Evolutionary conservation across 2,797 vertebrate genomes (phyloP).

Genomic region (Notoglanidium macrostoma): DNA sequence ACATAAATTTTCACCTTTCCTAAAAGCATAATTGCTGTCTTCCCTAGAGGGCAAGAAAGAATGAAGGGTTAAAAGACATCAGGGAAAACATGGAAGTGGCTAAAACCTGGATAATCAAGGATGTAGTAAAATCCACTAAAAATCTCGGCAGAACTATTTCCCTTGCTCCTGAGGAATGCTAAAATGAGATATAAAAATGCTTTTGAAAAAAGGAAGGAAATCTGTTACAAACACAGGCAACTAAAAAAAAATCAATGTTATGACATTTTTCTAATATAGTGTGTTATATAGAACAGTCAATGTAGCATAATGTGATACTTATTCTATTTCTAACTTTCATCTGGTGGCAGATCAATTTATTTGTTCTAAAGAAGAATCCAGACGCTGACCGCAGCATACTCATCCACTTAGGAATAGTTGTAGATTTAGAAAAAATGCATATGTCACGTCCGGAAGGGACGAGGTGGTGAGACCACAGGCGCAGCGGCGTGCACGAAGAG

Average conservation of each 20-base stretch:
- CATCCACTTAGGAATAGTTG: not conserved
- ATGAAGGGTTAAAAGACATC: constrained; percentile 43
- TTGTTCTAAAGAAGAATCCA: not conserved
- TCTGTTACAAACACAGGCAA: not conserved
- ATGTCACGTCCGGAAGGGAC: no score
- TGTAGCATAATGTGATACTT: not conserved
- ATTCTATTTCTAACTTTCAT: not conserved
- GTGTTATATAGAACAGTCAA: not conserved
- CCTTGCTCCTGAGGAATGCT: not conserved
- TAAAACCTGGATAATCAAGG: constrained; percentile 37
- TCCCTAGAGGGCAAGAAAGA: constrained; percentile 42
- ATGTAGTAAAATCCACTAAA: not conserved
- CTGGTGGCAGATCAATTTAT: not conserved
- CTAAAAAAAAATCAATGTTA: not conserved
- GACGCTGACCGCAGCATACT: no score
- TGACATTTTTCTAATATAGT: not conserved
- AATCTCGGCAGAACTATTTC: not conserved
- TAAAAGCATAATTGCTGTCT: constrained; percentile 40
- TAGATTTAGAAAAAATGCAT: not conserved
- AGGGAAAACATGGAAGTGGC: constrained; percentile 56
- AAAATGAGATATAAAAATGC: not conserved
- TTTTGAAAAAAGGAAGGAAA: not conserved
- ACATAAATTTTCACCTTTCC: constrained; percentile 36
- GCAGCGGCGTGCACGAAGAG: no score
- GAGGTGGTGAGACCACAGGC: no score